phyloP scores from a whole-genome alignment of 2,113 vertebrate species.

The Podocnemis expansa region DNA sequence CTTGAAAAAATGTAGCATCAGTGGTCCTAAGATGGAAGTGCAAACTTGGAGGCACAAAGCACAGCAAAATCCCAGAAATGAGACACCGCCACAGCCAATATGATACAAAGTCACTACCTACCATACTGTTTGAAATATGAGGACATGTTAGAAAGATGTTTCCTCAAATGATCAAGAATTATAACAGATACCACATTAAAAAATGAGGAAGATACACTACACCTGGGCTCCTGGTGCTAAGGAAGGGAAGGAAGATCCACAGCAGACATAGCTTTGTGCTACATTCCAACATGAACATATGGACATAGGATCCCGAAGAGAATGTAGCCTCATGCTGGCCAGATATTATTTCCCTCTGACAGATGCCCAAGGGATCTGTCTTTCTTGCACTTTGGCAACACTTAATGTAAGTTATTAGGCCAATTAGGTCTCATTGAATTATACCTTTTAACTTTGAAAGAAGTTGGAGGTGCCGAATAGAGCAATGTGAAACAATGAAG shows the following conservation, averaged over 20 bases:
- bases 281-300: neutral
- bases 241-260: neutral
- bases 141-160: neutral
- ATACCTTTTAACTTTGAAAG: neutral
- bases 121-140: neutral
- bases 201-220: neutral
- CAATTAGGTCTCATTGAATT: neutral
- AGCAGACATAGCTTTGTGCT: neutral
- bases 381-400: neutral
- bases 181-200: neutral
- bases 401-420: neutral
- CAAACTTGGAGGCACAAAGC: neutral
- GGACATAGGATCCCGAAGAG: accelerated
- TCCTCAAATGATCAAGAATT: neutral
- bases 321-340: neutral
- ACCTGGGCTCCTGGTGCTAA: neutral
- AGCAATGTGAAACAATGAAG: neutral
- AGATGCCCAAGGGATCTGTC: neutral
- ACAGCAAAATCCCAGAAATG: slow-evolving; percentile 2
- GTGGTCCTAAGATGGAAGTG: neutral
- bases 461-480: neutral
- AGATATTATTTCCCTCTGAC: neutral
- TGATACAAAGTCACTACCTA: neutral
- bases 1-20: neutral
- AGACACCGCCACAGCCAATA: neutral